phyloP scores from a whole-genome alignment of 2,797 vertebrate genomes.

The Channallabes apus region DNA sequence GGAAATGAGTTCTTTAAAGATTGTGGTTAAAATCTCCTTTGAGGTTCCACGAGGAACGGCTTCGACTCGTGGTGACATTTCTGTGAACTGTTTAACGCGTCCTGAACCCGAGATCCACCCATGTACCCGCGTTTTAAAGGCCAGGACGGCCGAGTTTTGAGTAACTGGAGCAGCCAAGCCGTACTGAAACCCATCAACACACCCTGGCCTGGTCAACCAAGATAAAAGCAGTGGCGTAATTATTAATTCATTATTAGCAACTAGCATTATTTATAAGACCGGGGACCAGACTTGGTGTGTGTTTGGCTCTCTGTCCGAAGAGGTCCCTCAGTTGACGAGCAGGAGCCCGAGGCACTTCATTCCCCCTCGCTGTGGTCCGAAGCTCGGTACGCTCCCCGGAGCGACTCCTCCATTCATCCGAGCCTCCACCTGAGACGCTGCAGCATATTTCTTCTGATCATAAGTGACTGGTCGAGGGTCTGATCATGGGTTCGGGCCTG shows the following conservation, averaged over 20 bases:
- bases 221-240: conserved; percentile 74
- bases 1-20: conserved; percentile 21
- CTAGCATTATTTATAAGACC: conserved; percentile 77
- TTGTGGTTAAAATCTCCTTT: conserved; percentile 6
- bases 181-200: conserved; percentile 63
- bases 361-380: conserved; percentile 60
- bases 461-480: conserved; percentile 44
- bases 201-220: conserved; percentile 72
- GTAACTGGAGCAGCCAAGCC: conserved; percentile 33
- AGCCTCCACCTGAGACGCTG: conserved; percentile 55
- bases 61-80: conserved; percentile 24
- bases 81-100: conserved; percentile 25
- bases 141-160: conserved; percentile 18
- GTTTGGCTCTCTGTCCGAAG: conserved; percentile 68
- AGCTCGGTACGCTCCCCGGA: conserved; percentile 68
- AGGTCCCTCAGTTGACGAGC: conserved; percentile 71
- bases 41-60: conserved; percentile 3
- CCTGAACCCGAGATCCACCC: conserved; percentile 6
- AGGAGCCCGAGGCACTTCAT: conserved; percentile 73
- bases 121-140: conserved; percentile 6
- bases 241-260: conserved; percentile 82
- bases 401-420: conserved; percentile 55
- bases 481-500: conserved; percentile 50
- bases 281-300: conserved; percentile 65
- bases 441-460: conserved; percentile 61